Conservation (phyloP, 2,888 invertebrate genomes). For the Acholoe squamosa region DNA sequence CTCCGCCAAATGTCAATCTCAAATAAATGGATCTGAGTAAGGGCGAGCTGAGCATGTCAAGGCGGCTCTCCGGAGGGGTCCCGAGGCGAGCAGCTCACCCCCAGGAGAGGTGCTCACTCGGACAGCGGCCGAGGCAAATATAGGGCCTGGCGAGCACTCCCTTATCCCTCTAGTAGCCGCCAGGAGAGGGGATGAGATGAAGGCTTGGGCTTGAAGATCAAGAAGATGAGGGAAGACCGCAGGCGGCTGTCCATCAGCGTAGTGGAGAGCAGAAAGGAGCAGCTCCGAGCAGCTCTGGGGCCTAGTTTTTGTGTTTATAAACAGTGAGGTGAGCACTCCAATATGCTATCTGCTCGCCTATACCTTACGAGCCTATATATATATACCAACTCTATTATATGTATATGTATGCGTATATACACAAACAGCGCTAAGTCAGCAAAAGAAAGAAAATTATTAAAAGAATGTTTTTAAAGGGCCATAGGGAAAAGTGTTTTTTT, state of each 20-base stretch:
- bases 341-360: background rate
- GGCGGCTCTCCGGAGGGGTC: slow-evolving; percentile 22
- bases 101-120: slow-evolving; percentile 7
- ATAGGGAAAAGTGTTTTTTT: no score
- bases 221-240: slow-evolving; percentile 1
- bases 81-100: background rate
- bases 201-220: background rate
- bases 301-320: slow-evolving; percentile 28
- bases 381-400: no score
- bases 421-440: no score
- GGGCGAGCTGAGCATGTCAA: slow-evolving; percentile 4
- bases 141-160: slow-evolving; percentile 5
- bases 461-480: no score
- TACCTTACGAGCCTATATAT: no score
- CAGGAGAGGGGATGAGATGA: slow-evolving; percentile 1
- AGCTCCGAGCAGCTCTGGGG: slow-evolving; percentile 11
- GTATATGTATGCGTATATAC: no score
- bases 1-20: slow-evolving; percentile 60
- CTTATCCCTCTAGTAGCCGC: slow-evolving; percentile 11
- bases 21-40: slow-evolving; percentile 55
- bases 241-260: slow-evolving; percentile 9
- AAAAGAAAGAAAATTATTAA: no score
- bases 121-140: slow-evolving; percentile 25
- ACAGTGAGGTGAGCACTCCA: background rate
- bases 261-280: background rate